These are phyloP conservation scores for Dryobota labecula DNA, from an alignment of 2,888 invertebrate genomes.

Conservation along the genomic window DNA sequence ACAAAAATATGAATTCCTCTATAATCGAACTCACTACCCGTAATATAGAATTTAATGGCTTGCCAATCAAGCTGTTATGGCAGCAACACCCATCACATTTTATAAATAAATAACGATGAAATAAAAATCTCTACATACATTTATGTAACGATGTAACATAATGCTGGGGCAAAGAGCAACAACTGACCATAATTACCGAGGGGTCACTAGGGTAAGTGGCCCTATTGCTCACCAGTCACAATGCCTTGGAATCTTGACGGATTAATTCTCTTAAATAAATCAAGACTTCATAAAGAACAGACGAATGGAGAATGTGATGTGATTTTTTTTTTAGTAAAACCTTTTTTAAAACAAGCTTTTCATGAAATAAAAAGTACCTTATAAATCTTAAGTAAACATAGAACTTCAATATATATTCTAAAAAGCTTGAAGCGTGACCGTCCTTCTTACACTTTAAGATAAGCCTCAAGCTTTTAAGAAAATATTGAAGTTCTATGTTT, in stretches of 20 bases:
- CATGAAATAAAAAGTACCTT: no score
- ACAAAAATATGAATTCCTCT: slow-evolving; percentile 7
- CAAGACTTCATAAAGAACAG: neutral
- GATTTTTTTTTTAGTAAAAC: no score
- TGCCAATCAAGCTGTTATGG: neutral
- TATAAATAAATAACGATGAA: neutral
- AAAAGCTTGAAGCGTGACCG: no score
- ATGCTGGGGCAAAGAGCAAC: slow-evolving; percentile 29
- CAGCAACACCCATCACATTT: neutral
- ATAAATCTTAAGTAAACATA: no score
- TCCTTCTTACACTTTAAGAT: no score
- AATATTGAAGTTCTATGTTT: no score
- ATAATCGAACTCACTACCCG: neutral
- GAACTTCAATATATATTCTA: no score
- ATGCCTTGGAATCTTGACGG: slow-evolving; percentile 13
- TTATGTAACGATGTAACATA: neutral
- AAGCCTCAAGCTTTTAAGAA: no score
- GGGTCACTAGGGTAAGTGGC: slow-evolving; percentile 51
- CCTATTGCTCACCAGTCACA: slow-evolving; percentile 9
- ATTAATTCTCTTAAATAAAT: slow-evolving; percentile 11
- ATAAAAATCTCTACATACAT: slow-evolving; percentile 1
- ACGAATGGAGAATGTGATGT: neutral
- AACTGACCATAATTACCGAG: slow-evolving; percentile 42
- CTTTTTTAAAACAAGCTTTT: no score
- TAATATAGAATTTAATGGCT: neutral